These are phyloP conservation scores for Muscina levida DNA, from an alignment of 2,888 invertebrate genomes.

Conservation along the genomic window DNA sequence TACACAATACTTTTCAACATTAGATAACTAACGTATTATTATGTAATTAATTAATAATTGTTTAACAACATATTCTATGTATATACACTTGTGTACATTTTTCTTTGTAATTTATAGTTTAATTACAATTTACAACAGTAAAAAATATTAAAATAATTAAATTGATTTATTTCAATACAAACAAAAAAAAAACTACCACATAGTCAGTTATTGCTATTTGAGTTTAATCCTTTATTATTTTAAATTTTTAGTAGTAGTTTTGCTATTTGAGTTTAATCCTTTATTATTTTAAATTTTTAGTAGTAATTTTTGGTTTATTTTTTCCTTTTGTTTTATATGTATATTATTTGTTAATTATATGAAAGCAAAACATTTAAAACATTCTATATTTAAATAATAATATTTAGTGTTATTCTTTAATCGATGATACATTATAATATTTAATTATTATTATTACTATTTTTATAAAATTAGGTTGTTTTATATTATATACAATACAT, in stretches of 20 bases:
- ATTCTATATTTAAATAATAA: slow-evolving; percentile 1
- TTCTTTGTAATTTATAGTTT: slow-evolving; percentile 19
- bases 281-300: not conserved
- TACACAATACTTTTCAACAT: too few relatives aligned
- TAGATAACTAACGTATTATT: too few relatives aligned
- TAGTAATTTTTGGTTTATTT: slow-evolving; percentile 1
- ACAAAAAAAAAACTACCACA: slow-evolving; percentile 8
- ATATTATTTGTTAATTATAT: slow-evolving; percentile 18
- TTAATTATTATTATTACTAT: slow-evolving; percentile 8
- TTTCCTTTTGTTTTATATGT: slow-evolving; percentile 19
- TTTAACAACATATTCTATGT: slow-evolving; percentile 18
- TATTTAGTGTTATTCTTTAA: slow-evolving; percentile 13
- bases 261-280: not conserved
- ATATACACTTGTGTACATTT: slow-evolving; percentile 20
- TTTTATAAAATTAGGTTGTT: slow-evolving; percentile 27
- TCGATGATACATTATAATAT: slow-evolving; percentile 16
- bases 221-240: not conserved
- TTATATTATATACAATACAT: slow-evolving; percentile 23
- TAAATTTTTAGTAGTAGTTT: not conserved
- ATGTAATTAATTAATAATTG: not conserved
- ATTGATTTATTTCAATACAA: not conserved
- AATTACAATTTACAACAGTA: not conserved
- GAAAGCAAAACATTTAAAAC: slow-evolving; percentile 10
- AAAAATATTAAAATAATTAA: not conserved
- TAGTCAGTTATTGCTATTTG: not conserved